These are phyloP conservation scores for Oxycera nigricornis DNA, from an alignment of 2,888 invertebrate species.

Conservation along the genomic window DNA sequence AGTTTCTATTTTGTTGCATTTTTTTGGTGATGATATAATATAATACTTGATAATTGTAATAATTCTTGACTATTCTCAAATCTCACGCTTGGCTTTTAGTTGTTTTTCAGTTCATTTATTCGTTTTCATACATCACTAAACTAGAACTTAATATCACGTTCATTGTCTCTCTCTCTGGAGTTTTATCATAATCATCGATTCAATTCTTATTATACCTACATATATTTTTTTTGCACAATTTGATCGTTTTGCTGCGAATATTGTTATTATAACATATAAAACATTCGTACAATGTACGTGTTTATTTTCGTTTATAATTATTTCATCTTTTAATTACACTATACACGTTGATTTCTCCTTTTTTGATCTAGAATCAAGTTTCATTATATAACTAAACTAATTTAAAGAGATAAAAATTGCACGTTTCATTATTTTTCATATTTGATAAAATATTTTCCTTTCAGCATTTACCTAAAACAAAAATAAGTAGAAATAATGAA, in stretches of 20 bases:
- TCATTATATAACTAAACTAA: constrained; percentile 14
- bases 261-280: not conserved
- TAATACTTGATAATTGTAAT: too few relatives aligned
- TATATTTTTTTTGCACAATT: not conserved
- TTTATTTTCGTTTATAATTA: not conserved
- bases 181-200: not conserved
- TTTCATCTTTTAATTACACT: not conserved
- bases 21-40: too few relatives aligned
- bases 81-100: too few relatives aligned
- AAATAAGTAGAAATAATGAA: too few relatives aligned
- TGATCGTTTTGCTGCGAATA: not conserved
- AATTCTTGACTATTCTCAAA: too few relatives aligned
- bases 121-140: constrained; percentile 2
- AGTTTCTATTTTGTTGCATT: too few relatives aligned
- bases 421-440: constrained; percentile 7
- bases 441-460: too few relatives aligned
- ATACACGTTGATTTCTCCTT: not conserved
- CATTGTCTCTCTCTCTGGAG: not conserved
- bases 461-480: too few relatives aligned
- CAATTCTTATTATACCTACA: not conserved
- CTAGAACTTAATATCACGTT: constrained; percentile 24
- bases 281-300: not conserved
- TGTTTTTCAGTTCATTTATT: not conserved
- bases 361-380: not conserved
- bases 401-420: constrained; percentile 27